Evolutionary conservation across 2,113 vertebrate genomes (phyloP).

Genomic region (Odocoileus virginianus): DNA sequence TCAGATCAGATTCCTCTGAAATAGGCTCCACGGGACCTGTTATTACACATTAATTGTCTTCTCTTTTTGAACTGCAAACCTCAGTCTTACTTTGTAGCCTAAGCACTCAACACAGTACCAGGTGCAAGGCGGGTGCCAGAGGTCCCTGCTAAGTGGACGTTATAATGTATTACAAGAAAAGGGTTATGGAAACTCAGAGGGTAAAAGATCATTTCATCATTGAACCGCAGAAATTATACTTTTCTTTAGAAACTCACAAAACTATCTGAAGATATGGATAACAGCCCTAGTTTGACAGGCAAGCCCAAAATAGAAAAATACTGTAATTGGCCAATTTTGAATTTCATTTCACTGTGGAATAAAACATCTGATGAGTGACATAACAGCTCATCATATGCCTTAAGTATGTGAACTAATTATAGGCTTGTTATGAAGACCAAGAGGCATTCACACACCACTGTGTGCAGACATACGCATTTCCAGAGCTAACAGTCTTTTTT

Average conservation of each 20-base stretch:
- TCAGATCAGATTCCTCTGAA: background rate
- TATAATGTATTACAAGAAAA: background rate
- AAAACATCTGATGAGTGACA: background rate
- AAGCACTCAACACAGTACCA: background rate
- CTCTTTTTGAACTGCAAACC: background rate
- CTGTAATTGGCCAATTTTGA: background rate
- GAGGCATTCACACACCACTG: background rate
- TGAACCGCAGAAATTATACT: background rate
- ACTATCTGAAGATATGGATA: background rate
- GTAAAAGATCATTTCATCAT: background rate
- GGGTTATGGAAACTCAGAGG: background rate
- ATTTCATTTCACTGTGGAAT: background rate
- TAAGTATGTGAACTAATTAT: conserved; percentile 23
- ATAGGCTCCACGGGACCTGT: background rate
- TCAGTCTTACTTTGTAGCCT: background rate
- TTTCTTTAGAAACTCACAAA: background rate
- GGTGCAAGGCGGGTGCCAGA: background rate
- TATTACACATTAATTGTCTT: background rate
- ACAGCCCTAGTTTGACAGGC: background rate
- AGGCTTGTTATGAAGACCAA: background rate
- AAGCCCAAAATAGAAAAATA: background rate
- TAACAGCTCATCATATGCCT: background rate
- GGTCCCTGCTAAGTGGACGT: background rate
- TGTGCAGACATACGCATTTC: background rate
- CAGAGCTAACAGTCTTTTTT: background rate